phyloP scores from a whole-genome alignment of 2,113 vertebrate species.

The Mixornis gularis region DNA sequence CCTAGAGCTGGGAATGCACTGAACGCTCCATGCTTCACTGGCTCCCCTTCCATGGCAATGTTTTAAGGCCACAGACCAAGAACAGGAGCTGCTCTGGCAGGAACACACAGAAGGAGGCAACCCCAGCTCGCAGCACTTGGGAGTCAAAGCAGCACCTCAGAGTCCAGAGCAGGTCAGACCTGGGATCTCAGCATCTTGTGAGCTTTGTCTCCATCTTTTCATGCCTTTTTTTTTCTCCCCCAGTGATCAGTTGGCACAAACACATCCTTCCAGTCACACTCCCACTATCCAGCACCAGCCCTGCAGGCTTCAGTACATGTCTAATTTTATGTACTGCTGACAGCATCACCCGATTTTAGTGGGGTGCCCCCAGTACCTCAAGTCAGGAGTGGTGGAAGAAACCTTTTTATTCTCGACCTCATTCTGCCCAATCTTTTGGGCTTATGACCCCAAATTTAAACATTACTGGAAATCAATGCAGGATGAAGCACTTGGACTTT shows the following conservation, averaged over 20 bases:
- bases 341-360: background rate
- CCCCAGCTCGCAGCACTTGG: fast-evolving
- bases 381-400: background rate
- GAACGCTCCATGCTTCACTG: background rate
- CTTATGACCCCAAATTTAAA: background rate
- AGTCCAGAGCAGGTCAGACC: background rate
- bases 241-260: background rate
- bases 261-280: background rate
- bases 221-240: background rate
- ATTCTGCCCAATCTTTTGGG: background rate
- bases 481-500: background rate
- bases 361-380: background rate
- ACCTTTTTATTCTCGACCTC: background rate
- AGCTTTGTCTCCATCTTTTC: background rate
- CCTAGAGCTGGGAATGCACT: background rate
- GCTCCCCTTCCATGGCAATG: background rate
- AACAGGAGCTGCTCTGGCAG: background rate
- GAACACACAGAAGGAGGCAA: background rate
- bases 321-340: background rate
- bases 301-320: background rate
- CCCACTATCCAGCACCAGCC: background rate
- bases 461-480: background rate
- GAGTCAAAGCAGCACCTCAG: background rate
- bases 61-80: background rate
- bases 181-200: background rate